Evolutionary conservation across 2,113 vertebrate genomes (phyloP).

Genomic region (Ptychochromis oligacanthus): DNA sequence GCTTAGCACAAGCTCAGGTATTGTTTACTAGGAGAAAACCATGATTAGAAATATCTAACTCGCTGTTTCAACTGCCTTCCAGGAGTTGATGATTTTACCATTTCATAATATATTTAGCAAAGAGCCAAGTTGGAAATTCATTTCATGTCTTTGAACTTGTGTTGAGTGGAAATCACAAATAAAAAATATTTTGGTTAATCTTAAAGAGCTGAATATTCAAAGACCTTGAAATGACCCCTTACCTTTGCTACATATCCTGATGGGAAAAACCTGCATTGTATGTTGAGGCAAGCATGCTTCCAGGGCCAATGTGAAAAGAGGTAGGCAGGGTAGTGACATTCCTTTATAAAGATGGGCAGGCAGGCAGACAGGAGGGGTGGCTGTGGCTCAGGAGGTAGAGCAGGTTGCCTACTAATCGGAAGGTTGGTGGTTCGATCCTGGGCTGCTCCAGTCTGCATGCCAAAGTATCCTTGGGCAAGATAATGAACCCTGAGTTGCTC

Average conservation of each 20-base stretch:
- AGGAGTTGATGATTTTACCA: slow-evolving; percentile 35
- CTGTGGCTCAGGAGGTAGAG: too few relatives aligned
- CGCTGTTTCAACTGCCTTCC: neutral
- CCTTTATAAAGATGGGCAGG: too few relatives aligned
- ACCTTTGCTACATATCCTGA: slow-evolving; percentile 6
- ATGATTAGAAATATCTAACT: slow-evolving; percentile 18
- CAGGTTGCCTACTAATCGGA: too few relatives aligned
- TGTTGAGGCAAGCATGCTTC: slow-evolving; percentile 26
- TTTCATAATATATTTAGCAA: slow-evolving; percentile 30
- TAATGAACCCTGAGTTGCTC: too few relatives aligned
- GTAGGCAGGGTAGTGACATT: slow-evolving; percentile 7
- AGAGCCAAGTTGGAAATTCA: neutral
- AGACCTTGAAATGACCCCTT: slow-evolving; percentile 3
- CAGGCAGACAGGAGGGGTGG: too few relatives aligned
- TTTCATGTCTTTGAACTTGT: slow-evolving; percentile 13
- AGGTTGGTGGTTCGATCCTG: too few relatives aligned
- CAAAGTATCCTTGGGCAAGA: too few relatives aligned
- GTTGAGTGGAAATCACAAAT: neutral
- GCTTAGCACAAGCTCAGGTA: slow-evolving; percentile 34
- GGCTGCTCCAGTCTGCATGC: too few relatives aligned
- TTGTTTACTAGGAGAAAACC: slow-evolving; percentile 40
- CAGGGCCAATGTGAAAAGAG: slow-evolving; percentile 10
- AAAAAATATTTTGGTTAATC: neutral
- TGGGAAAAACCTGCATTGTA: slow-evolving; percentile 16
- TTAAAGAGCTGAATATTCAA: slow-evolving; percentile 1